Base-by-base conservation (phyloP, 2,888 invertebrate genomes). In the Dromius quadrimaculatus region DNA sequence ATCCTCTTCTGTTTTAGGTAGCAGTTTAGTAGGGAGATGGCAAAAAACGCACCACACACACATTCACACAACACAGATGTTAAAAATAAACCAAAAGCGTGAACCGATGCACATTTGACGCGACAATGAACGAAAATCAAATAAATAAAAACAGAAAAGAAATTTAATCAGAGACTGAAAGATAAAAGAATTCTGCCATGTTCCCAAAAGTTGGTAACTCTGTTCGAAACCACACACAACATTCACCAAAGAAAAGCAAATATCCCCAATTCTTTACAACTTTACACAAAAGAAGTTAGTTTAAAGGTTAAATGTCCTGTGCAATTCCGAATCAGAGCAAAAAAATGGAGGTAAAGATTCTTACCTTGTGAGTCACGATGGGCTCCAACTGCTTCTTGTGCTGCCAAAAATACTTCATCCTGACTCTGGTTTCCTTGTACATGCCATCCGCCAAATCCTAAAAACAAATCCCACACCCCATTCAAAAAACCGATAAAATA, bases 331-430 rank as follows among this genome's bases (percentile, higher is more conserved):
- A 47, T 47, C 45, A 70, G 70, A 71, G 74, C 72, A 71, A 65
- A 68, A 68, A 23, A 62, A 65, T 78, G 80, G 77, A 79, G 81
- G 80, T 79, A 80, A 81, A 81, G 84, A 85, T 85, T 85, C 93
- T 92, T 93, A 94, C 94, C 94, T 94, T 94, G 93, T 83, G 92
- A 91, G 86, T 94, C 94, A 85, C 93, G 89, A 84, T 92, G 92
- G 85, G 90, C 89, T 85, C 87, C 86, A 73, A 86, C 87, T 79
- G 87, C 86, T 83, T 92, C 93, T 86, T 91, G 92, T 82, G 92
- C 91, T 82, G 91, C 90, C 87, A 93, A 88, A 81, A 89, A 89
- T 80, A 92, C 90, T 87, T 94, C 93, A 80, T 94, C 94, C 85
- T 92, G 92, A 89, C 90, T 88, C 85, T 88, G 86, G 85, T 86